Percentiles rank a stretch among this genome's conserved stretches.
Conservation (phyloP, 2,797 vertebrate genomes). For the Malurus leucopterus region DNA sequence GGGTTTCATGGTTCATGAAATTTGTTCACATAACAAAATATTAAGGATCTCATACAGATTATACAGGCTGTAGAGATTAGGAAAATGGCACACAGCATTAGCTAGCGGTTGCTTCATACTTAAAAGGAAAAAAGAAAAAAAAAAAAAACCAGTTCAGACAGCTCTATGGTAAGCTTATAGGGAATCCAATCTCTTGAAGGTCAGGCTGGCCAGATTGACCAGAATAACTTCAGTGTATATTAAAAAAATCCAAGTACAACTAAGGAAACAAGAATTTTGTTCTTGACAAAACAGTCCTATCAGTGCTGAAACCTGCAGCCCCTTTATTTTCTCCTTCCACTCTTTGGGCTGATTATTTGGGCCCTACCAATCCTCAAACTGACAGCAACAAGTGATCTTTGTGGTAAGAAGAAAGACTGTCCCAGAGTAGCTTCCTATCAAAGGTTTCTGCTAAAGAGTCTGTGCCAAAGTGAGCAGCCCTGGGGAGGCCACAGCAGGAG, state of each 20-base stretch:
- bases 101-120: not conserved
- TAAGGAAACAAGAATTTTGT: not conserved
- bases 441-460: not conserved
- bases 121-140: not conserved
- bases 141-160: not conserved
- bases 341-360: not conserved
- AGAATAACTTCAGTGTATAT: not conserved
- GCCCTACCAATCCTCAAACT: not conserved
- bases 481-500: not conserved
- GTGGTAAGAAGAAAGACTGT: not conserved
- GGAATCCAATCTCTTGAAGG: not conserved
- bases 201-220: not conserved
- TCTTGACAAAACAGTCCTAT: not conserved
- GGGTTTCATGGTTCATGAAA: not conserved
- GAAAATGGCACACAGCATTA: not conserved
- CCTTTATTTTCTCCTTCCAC: not conserved
- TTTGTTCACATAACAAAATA: not conserved
- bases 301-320: not conserved
- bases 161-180: not conserved
- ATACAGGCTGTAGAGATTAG: not conserved
- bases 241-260: not conserved
- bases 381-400: not conserved
- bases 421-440: not conserved
- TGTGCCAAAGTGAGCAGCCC: not conserved
- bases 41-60: not conserved